Evolutionary conservation across 2,888 invertebrate genomes (phyloP).

Genomic region (Amaurobius ferox): DNA sequence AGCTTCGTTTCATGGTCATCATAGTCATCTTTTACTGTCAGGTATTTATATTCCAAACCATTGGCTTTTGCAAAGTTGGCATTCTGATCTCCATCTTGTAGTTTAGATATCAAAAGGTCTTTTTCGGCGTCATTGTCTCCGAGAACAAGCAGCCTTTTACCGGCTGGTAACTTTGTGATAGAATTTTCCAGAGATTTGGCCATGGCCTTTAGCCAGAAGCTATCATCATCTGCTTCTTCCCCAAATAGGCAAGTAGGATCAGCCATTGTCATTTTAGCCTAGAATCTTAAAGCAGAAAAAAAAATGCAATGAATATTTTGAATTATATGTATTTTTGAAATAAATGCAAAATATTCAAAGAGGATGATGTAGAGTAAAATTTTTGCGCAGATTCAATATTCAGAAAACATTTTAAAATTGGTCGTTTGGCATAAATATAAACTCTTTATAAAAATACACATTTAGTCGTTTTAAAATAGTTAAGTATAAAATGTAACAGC

Average conservation of each 20-base stretch:
- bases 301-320: neutral
- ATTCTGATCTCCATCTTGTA: conserved; percentile 93
- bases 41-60: conserved; percentile 94
- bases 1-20: conserved; percentile 96
- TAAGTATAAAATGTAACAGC: too few species aligned
- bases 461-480: too few species aligned
- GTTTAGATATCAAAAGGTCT: conserved; percentile 96
- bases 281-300: conserved; percentile 15
- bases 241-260: neutral
- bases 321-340: too few species aligned
- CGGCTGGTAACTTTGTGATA: conserved; percentile 39
- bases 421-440: too few species aligned
- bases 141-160: conserved; percentile 43
- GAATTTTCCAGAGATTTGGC: conserved; percentile 36
- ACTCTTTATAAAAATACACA: too few species aligned
- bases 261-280: neutral
- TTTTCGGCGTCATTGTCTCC: conserved; percentile 98
- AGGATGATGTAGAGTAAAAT: too few species aligned
- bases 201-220: conserved; percentile 51
- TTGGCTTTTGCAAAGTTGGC: conserved; percentile 98
- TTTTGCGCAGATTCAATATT: too few species aligned
- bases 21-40: conserved; percentile 98
- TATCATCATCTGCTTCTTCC: conserved; percentile 19
- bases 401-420: too few species aligned
- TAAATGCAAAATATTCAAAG: too few species aligned